phyloP scores from a whole-genome alignment of 2,113 vertebrate genomes.

The Caranx melampygus region DNA sequence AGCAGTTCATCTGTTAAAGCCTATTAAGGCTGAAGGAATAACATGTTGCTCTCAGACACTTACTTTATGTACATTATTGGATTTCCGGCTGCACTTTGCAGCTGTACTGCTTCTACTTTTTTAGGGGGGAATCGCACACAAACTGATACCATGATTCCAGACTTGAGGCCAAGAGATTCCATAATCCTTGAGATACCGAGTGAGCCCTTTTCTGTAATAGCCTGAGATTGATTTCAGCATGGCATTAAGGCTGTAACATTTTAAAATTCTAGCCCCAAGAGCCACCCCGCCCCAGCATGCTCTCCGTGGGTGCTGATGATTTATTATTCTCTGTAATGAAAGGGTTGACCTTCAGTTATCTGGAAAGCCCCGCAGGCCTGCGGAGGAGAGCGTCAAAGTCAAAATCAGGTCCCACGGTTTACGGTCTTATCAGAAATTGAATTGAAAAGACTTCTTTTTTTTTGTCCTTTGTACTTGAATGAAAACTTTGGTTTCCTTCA shows the following conservation, averaged over 20 bases:
- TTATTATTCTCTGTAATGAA: slow-evolving; percentile 75
- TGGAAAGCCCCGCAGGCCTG: slow-evolving; percentile 42
- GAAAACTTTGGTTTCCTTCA: neutral
- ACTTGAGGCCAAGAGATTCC: slow-evolving; percentile 53
- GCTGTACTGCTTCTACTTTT: slow-evolving; percentile 31
- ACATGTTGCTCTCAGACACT: neutral
- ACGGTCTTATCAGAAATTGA: slow-evolving; percentile 47
- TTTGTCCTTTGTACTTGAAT: slow-evolving; percentile 20
- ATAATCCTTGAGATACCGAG: slow-evolving; percentile 60
- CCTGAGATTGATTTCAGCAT: slow-evolving; percentile 58
- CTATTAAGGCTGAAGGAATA: neutral
- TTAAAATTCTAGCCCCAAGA: slow-evolving; percentile 53
- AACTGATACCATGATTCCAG: slow-evolving; percentile 27
- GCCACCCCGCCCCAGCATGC: neutral
- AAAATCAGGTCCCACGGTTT: slow-evolving; percentile 38
- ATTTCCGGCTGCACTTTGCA: slow-evolving; percentile 20
- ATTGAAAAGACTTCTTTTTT: slow-evolving; percentile 24
- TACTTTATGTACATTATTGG: neutral
- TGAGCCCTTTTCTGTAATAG: slow-evolving; percentile 41
- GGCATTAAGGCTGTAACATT: slow-evolving; percentile 54
- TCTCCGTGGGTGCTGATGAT: slow-evolving; percentile 50
- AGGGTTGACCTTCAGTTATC: slow-evolving; percentile 73
- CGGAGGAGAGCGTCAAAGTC: slow-evolving; percentile 48
- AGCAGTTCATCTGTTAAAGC: neutral
- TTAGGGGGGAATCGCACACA: slow-evolving; percentile 29